These are phyloP conservation scores for Tapera naevia DNA, from an alignment of 2,797 vertebrate genomes.

Conservation along the genomic window DNA sequence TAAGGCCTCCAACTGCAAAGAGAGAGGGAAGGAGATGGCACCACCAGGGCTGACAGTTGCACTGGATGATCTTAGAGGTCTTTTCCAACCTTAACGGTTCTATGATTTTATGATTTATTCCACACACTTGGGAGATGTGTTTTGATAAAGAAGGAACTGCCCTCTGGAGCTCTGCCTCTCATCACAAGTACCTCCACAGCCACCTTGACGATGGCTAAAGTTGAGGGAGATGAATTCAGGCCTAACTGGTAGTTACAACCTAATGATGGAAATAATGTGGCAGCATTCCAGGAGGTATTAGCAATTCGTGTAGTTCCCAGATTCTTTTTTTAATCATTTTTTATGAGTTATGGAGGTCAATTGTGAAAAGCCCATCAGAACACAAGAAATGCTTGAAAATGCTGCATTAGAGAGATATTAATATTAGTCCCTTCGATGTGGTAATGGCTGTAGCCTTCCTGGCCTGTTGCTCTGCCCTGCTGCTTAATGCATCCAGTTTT, in stretches of 20 bases:
- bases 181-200: neutral
- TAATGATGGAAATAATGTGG: slow-evolving; percentile 48
- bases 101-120: neutral
- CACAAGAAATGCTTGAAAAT: slow-evolving; percentile 48
- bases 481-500: slow-evolving; percentile 25
- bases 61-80: too few species aligned
- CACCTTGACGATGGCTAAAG: neutral
- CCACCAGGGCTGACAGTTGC: neutral
- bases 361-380: slow-evolving; percentile 52
- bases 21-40: neutral
- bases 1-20: neutral
- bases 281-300: slow-evolving; percentile 52
- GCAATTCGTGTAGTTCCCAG: slow-evolving; percentile 49
- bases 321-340: slow-evolving; percentile 23
- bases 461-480: slow-evolving; percentile 1
- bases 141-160: neutral
- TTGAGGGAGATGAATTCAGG: slow-evolving; percentile 24
- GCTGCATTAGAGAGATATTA: slow-evolving; percentile 56
- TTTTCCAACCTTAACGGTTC: too few species aligned
- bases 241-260: slow-evolving; percentile 35
- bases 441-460: slow-evolving; percentile 34
- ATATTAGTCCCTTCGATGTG: slow-evolving; percentile 2
- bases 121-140: neutral
- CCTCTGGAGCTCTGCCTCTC: neutral
- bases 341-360: slow-evolving; percentile 52